A percentile compares a stretch with the other conserved stretches of the same genome.
These are phyloP conservation scores for Drosophila demipolita DNA, from an alignment of 2,888 invertebrate species.

Conservation along the genomic window DNA sequence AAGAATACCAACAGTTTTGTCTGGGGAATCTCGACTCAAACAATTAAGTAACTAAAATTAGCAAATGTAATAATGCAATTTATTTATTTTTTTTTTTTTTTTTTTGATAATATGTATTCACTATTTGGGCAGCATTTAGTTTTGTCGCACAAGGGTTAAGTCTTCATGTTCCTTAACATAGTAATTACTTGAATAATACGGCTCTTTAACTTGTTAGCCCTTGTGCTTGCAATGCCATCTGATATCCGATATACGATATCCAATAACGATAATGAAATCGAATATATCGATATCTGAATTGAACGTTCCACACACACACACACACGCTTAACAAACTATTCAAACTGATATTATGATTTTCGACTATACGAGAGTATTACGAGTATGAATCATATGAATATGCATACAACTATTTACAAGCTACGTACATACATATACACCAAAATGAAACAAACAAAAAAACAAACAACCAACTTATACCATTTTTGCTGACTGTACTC, in stretches of 20 bases:
- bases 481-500: constrained; percentile 84
- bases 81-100: background rate
- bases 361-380: constrained; percentile 24
- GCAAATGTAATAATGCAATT: constrained; percentile 12
- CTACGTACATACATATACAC: constrained; percentile 40
- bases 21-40: constrained; percentile 16
- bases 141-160: constrained; percentile 61
- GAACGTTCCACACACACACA: constrained; percentile 35
- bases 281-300: constrained; percentile 23
- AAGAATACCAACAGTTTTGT: constrained; percentile 33
- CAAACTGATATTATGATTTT: constrained; percentile 30
- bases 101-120: constrained; percentile 24
- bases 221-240: constrained; percentile 50
- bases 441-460: constrained; percentile 20
- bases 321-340: constrained; percentile 30
- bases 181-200: constrained; percentile 12
- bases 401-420: constrained; percentile 66
- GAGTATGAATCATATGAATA: constrained; percentile 44
- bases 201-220: constrained; percentile 44
- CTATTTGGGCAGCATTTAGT: constrained; percentile 54
- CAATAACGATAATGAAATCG: background rate
- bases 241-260: constrained; percentile 12
- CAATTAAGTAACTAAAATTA: constrained; percentile 34
- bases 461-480: constrained; percentile 61
- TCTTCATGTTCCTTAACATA: constrained; percentile 48